Base-by-base conservation (phyloP, 92 coral and sea anemone species). In the Epizoanthus ramosus region DNA sequence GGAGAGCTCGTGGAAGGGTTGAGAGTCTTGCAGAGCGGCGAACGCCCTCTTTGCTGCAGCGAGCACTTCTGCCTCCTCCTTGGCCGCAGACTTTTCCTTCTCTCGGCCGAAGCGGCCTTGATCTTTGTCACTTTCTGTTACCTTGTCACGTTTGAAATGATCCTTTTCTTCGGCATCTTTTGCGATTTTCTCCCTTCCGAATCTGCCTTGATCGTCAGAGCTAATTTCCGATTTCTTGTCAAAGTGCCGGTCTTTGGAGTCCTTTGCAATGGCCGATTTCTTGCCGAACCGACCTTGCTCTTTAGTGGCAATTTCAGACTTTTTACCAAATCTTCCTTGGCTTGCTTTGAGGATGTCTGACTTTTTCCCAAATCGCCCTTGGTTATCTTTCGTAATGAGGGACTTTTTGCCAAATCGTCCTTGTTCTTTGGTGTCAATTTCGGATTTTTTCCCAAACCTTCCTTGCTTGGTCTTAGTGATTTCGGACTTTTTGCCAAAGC, bases 271-370 rank as follows among this genome's bases (percentile, higher is more conserved):
- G 24, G 21, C 68, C 9, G 68, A 63, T 63, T 63, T 63, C 25
- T 63, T 63, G 8, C 66, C 50, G 6, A 43, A 43, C 50, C 50
- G 21, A 47, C 80, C 80, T 57, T 75, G 80, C 9, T 75, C 70
- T 22, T 61, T 43, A 19, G 43, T 59, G 19, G 58, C 31, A 31
- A 77, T 77, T 12, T 77, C 70, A 37, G 82, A 43, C 68, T 57
- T 74, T 74, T 74, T 77, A 39, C 82, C 82, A 31, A 77, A 77
- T 65, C 82, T 71, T 18, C 71, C 82, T 41, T 77, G 82, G 24
- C 63, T 22, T 45, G 61, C 70, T 47, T 45, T 22, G 7, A 13
- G 16, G 61, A 41, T 41, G 47, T 41, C 33, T 15, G 66, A 33
- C 25, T 57, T 74, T 57, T 53, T 74, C 0, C 80, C 80, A 54